Conservation (phyloP, 2,888 invertebrate genomes). For the Agriopis aurantiaria region DNA sequence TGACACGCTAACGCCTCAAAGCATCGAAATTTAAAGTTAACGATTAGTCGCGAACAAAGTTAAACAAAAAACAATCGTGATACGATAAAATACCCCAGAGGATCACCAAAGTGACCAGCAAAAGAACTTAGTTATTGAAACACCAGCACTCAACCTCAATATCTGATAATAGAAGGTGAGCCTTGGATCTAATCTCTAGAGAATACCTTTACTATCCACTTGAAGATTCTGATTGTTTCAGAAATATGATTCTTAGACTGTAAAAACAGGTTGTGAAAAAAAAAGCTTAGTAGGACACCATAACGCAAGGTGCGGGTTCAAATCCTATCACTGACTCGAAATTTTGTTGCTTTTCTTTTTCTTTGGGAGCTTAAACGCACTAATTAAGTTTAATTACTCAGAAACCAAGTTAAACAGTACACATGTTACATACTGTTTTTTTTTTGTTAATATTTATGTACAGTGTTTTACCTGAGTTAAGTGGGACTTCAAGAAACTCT, state of each 20-base stretch:
- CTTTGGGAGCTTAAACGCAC: neutral
- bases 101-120: slow-evolving; percentile 13
- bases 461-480: no score
- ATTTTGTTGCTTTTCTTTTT: neutral
- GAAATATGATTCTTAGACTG: slow-evolving; percentile 3
- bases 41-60: neutral
- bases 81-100: slow-evolving; percentile 2
- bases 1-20: no score
- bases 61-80: slow-evolving; percentile 4
- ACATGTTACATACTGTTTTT: no score
- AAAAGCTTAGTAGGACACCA: neutral
- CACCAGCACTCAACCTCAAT: slow-evolving; percentile 29
- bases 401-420: no score
- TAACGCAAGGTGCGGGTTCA: neutral
- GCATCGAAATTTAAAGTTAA: no score
- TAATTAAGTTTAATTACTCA: neutral
- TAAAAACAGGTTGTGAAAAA: neutral
- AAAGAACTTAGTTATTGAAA: slow-evolving; percentile 30
- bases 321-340: neutral
- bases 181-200: slow-evolving; percentile 19
- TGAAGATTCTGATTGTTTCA: slow-evolving; percentile 16
- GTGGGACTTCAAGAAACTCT: no score
- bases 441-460: no score
- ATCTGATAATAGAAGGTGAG: slow-evolving; percentile 23
- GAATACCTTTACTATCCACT: slow-evolving; percentile 25